A percentile compares a stretch with the other conserved stretches of the same genome.
Conservation (phyloP, 2,888 invertebrate species). For the Leptinotarsa rubiginosa region DNA sequence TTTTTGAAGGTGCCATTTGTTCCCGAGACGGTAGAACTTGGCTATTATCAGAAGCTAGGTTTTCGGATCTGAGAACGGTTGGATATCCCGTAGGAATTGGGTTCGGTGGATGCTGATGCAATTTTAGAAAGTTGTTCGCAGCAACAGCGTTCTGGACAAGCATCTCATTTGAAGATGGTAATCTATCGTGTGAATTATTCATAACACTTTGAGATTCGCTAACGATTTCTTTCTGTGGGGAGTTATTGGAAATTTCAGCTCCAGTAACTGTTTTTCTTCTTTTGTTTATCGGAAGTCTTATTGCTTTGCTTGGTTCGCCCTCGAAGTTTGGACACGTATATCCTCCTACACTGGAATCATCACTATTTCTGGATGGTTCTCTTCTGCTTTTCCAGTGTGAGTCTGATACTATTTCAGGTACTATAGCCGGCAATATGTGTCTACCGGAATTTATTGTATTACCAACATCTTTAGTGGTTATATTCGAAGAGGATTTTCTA, state of each 20-base stretch:
- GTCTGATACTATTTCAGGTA: constrained; percentile 15
- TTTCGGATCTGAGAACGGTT: not conserved
- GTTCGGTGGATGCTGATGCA: not conserved
- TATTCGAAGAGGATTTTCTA: not conserved
- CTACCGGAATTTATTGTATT: not conserved
- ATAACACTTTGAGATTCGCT: not conserved
- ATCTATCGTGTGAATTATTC: not conserved
- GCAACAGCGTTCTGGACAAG: not conserved
- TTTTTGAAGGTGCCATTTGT: not conserved
- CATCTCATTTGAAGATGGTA: not conserved
- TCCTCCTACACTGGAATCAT: not conserved
- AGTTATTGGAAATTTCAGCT: not conserved
- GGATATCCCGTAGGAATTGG: constrained; percentile 9
- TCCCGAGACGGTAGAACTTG: not conserved
- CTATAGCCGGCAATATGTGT: constrained; percentile 19
- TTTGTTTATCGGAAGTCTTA: constrained; percentile 7
- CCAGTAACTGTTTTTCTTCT: constrained; percentile 32
- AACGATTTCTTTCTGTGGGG: not conserved
- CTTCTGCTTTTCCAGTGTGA: not conserved
- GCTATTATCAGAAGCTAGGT: not conserved
- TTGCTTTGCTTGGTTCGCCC: constrained; percentile 6
- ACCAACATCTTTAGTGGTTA: not conserved
- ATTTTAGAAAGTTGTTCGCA: not conserved
- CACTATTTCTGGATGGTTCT: not conserved
- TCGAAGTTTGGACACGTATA: not conserved